Evolutionary conservation across 2,113 vertebrate species (phyloP).

Genomic region (Panurus biarmicus): DNA sequence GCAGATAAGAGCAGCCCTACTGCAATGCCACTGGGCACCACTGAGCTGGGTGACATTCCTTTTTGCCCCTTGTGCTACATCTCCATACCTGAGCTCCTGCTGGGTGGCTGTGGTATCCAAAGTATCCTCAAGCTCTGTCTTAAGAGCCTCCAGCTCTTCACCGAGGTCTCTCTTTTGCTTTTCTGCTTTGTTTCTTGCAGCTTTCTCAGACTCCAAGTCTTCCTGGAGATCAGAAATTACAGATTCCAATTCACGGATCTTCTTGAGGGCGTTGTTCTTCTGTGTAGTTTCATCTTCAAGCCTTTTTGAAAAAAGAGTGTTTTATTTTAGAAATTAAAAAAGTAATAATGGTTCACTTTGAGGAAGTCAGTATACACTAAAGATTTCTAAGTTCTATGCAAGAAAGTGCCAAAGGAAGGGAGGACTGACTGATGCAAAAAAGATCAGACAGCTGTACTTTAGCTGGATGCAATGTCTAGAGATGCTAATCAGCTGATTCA

Average conservation of each 20-base stretch:
- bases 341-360: not conserved
- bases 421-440: not conserved
- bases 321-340: not conserved
- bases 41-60: not conserved
- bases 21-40: not conserved
- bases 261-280: constrained; percentile 82
- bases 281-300: constrained; percentile 86
- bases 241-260: constrained; percentile 86
- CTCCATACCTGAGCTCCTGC: constrained; percentile 87
- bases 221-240: constrained; percentile 88
- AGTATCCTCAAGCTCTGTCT: constrained; percentile 91
- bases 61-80: not conserved
- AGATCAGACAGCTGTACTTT: not conserved
- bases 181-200: constrained; percentile 83
- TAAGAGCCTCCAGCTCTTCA: constrained; percentile 89
- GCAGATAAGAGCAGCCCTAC: accelerated
- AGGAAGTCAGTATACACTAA: not conserved
- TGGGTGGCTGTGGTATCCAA: constrained; percentile 89
- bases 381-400: not conserved
- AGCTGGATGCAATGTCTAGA: not conserved
- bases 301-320: constrained; percentile 55
- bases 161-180: constrained; percentile 86
- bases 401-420: not conserved
- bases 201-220: constrained; percentile 84
- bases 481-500: not conserved